Evolutionary conservation across 2,113 vertebrate genomes (phyloP).

Genomic region (Hippotragus niger): DNA sequence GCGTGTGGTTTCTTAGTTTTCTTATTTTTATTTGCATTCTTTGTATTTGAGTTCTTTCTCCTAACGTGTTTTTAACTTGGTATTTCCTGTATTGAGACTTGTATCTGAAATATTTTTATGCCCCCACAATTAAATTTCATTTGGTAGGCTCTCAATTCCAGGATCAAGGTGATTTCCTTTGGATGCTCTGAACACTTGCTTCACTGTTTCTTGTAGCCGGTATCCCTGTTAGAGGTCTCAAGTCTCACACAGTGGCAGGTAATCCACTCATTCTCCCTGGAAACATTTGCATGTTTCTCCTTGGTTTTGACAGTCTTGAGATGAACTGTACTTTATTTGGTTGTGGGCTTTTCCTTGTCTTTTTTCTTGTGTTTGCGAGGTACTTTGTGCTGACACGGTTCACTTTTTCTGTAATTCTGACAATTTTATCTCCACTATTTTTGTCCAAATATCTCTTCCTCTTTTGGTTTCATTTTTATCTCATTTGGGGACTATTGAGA

Average conservation of each 20-base stretch:
- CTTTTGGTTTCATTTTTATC: background rate
- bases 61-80: background rate
- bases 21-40: background rate
- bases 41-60: background rate
- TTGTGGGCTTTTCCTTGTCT: background rate
- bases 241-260: no score
- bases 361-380: background rate
- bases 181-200: background rate
- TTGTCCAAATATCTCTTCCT: background rate
- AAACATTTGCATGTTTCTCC: background rate
- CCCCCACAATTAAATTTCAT: background rate
- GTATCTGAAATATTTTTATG: background rate
- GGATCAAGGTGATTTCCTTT: background rate
- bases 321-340: background rate
- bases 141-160: background rate
- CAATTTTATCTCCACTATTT: background rate
- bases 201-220: background rate
- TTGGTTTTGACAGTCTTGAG: background rate
- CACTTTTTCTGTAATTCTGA: background rate
- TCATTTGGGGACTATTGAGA: background rate
- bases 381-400: background rate
- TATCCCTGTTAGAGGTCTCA: background rate
- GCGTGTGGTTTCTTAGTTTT: background rate
- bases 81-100: background rate
- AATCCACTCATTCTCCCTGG: background rate